Base-by-base conservation (phyloP, 2,888 invertebrate genomes). In the Orthosia gracilis region DNA sequence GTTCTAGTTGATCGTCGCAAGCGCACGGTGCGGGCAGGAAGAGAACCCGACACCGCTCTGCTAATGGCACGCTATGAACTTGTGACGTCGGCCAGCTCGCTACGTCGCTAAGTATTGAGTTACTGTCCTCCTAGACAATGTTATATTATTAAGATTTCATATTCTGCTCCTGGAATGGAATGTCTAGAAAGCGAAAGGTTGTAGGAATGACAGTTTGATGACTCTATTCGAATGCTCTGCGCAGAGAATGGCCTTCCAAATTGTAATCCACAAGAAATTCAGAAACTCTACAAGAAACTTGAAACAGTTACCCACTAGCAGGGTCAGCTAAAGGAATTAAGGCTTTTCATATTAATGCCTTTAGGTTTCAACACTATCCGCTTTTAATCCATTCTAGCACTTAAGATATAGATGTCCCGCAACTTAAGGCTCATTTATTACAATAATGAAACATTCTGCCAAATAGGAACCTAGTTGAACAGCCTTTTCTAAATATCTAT, bases 41-140 rank as follows among this genome's bases (percentile, higher is more conserved):
- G 94, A 87, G 88, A 94, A 94, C 88, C 87, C 73, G 92, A 94
- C 90, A 94, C 94, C 91, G 82, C 85, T 75, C 75, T 83, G 88
- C 91, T 94, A 93, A 94, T 94, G 91, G 92, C 89, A 88, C 85
- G 90, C 86, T 88, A 88, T 86, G 78, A 81, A 81, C 81, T 80
- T 78, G 74, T 78, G 83, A 87, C 89, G 88, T 81, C 81, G 80
- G 85, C 88, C 86, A 85, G 76, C 80, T 85, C 83, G 82, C 83
- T 85, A 84, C 84, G 77, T 84, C 64, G 82, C 76, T 40, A 55
- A 40, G 79, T 77, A 84, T 90, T 80, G 76, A 78, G 81, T 90
- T 90, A 90, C 90, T 72, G 74, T 85, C 75, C 83, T 55, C 66
- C 62, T 73, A 74, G 85, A 83, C 76, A 74, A 71, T 81, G 70